Percentiles rank a stretch among this genome's conserved stretches.
Conservation (phyloP, 2,113 vertebrate species). For the Gallinago paraguaiae region DNA sequence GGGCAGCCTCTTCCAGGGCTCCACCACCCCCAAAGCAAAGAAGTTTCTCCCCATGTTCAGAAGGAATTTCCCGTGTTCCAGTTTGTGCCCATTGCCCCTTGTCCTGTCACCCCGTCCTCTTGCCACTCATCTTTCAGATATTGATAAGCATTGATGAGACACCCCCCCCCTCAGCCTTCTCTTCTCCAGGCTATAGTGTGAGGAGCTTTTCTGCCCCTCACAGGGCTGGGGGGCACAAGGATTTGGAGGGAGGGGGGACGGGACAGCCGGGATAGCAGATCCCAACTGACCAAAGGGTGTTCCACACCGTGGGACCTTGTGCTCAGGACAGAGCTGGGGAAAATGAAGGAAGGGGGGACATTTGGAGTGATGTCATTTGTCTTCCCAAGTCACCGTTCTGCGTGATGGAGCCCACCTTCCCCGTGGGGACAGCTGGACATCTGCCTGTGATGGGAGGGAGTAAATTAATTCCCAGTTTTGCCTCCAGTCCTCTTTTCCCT, state of each 20-base stretch:
- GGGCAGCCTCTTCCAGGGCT: no score
- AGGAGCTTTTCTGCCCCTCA: not conserved
- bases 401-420: not conserved
- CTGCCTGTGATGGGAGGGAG: not conserved
- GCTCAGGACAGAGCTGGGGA: not conserved
- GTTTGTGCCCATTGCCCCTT: no score
- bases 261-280: not conserved
- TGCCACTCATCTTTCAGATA: no score
- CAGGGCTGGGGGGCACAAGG: not conserved
- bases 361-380: not conserved
- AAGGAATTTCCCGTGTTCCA: no score
- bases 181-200: no score
- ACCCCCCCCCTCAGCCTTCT: no score
- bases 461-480: not conserved
- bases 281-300: not conserved
- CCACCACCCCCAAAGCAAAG: no score
- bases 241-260: not conserved
- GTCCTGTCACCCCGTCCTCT: no score
- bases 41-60: no score
- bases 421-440: not conserved
- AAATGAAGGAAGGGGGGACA: not conserved
- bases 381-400: not conserved
- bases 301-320: no score
- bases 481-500: not conserved
- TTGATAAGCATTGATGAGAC: no score